Percentiles rank a stretch among this genome's conserved stretches.
phyloP scores from a whole-genome alignment of 2,888 invertebrate genomes.

The Melangyna quadrimaculata region DNA sequence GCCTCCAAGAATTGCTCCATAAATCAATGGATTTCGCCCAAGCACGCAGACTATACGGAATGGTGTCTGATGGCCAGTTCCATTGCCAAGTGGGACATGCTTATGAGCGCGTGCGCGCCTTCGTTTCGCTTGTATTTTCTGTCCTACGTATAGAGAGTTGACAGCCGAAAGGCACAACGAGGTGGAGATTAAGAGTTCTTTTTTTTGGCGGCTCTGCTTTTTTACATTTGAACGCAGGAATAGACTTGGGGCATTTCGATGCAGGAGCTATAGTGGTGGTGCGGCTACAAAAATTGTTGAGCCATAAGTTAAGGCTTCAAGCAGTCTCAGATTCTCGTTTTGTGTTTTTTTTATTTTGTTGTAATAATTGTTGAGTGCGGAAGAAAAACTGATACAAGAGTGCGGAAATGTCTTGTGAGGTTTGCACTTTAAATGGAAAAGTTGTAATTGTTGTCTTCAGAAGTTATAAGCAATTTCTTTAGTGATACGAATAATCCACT shows the following conservation, averaged over 20 bases:
- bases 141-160: conserved; percentile 13
- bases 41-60: background rate
- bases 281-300: conserved; percentile 11
- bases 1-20: conserved; percentile 65
- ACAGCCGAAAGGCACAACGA: conserved; percentile 69
- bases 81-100: conserved; percentile 63
- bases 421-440: conserved; percentile 23
- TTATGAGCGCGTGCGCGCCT: conserved; percentile 67
- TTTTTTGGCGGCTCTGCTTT: conserved; percentile 24
- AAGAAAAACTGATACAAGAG: conserved; percentile 38
- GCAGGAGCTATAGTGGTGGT: background rate
- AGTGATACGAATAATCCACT: background rate
- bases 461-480: conserved; percentile 6
- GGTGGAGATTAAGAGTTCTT: conserved; percentile 63
- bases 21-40: conserved; percentile 58
- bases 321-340: conserved; percentile 17
- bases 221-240: conserved; percentile 31
- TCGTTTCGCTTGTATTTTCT: conserved; percentile 40
- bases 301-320: conserved; percentile 20
- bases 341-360: background rate
- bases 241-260: conserved; percentile 2
- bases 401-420: conserved; percentile 36
- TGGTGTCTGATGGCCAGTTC: conserved; percentile 48
- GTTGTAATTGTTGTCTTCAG: background rate
- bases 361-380: conserved; percentile 38